phyloP scores from a whole-genome alignment of 2,113 vertebrate genomes.

The Poicephalus meyeri region DNA sequence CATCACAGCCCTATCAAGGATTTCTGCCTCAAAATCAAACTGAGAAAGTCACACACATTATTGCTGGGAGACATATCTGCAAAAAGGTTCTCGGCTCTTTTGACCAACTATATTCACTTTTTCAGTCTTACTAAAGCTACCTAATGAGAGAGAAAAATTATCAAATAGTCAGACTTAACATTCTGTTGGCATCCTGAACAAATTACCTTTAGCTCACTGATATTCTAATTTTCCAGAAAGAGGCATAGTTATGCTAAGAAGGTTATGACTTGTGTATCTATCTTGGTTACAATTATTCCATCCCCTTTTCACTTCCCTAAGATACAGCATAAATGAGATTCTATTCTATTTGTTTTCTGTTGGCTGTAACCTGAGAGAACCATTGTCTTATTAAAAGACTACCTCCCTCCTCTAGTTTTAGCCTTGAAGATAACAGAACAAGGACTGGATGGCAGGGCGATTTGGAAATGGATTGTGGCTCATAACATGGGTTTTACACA shows the following conservation, averaged over 20 bases:
- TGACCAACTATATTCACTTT: not conserved
- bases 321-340: slow-evolving; percentile 48
- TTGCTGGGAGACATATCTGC: not conserved
- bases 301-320: slow-evolving; percentile 33
- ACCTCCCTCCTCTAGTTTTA: slow-evolving; percentile 50
- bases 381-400: slow-evolving; percentile 4
- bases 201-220: slow-evolving; percentile 57
- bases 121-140: slow-evolving; percentile 29
- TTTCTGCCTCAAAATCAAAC: not conserved
- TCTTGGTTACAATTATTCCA: slow-evolving; percentile 69
- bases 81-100: not conserved
- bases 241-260: slow-evolving; percentile 54
- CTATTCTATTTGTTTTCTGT: slow-evolving; percentile 64
- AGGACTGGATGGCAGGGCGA: not conserved
- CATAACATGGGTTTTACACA: not conserved
- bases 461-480: not conserved
- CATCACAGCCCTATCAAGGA: not conserved
- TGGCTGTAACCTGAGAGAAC: slow-evolving; percentile 46
- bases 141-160: not conserved
- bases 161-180: not conserved
- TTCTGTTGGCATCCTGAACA: slow-evolving; percentile 32
- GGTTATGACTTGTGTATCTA: slow-evolving; percentile 62
- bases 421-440: slow-evolving; percentile 46
- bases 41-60: not conserved
- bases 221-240: slow-evolving; percentile 72